Percentiles rank a stretch among this genome's conserved stretches.
Evolutionary conservation across 2,888 invertebrate genomes (phyloP).

Genomic region (Ypsolopha scabrella): DNA sequence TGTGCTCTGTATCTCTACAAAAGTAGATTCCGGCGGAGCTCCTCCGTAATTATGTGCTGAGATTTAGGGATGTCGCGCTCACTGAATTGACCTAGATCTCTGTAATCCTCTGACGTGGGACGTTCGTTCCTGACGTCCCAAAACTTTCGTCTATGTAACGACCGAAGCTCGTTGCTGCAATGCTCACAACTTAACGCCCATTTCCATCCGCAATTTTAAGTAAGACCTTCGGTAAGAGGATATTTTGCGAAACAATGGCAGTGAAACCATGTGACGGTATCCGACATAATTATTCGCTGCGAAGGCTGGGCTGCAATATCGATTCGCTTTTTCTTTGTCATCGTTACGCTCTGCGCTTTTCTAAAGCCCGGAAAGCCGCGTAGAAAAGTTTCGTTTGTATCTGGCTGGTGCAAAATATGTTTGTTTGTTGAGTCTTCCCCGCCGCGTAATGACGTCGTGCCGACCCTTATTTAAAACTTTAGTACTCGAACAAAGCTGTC

Average conservation of each 20-base stretch:
- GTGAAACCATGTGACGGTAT: background rate
- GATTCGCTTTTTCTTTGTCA: constrained; percentile 11
- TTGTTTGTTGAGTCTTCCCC: no score
- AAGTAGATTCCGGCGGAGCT: background rate
- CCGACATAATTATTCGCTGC: background rate
- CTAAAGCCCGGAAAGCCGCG: no score
- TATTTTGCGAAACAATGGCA: background rate
- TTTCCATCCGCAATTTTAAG: background rate
- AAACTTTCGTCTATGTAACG: constrained; percentile 6
- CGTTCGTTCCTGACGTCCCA: constrained; percentile 16
- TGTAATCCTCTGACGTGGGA: constrained; percentile 31
- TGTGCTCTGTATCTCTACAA: background rate
- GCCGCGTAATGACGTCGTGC: background rate
- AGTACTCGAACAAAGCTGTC: background rate
- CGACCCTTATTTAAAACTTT: background rate
- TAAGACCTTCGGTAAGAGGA: no score
- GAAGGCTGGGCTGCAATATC: constrained; percentile 14
- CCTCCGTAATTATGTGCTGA: constrained; percentile 36
- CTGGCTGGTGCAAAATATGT: no score
- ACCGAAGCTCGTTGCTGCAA: background rate
- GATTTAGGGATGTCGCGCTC: constrained; percentile 35
- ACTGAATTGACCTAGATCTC: constrained; percentile 41
- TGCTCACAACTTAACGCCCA: background rate
- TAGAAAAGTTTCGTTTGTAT: no score
- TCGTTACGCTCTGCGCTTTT: constrained; percentile 5